A percentile compares a stretch with the other conserved stretches of the same genome.
Evolutionary conservation across 2,888 invertebrate genomes (phyloP).

Genomic region (Agrotis segetum): DNA sequence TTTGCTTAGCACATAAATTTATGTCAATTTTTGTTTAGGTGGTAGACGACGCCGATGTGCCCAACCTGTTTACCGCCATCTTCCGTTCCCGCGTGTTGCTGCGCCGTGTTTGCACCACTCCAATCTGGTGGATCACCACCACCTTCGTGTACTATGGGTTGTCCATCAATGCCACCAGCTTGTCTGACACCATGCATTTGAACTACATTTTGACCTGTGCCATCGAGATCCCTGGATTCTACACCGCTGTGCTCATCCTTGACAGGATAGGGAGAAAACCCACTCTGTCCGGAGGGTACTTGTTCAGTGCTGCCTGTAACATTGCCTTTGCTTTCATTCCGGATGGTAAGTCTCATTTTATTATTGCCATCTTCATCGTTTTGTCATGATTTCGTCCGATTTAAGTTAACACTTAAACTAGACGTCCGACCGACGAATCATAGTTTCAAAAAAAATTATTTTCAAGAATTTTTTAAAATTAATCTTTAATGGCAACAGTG

Average conservation of each 20-base stretch:
- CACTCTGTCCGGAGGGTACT: slow-evolving; percentile 90
- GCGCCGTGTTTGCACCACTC: slow-evolving; percentile 92
- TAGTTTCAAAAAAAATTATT: too few species aligned
- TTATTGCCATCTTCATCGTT: neutral
- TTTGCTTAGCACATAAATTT: neutral
- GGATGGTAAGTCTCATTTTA: slow-evolving; percentile 80
- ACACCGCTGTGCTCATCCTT: slow-evolving; percentile 91
- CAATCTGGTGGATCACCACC: slow-evolving; percentile 95
- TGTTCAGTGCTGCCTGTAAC: slow-evolving; percentile 90
- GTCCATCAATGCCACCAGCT: slow-evolving; percentile 94
- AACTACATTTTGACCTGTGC: slow-evolving; percentile 93
- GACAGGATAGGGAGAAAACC: slow-evolving; percentile 92
- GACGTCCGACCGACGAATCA: too few species aligned
- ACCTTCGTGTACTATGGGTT: slow-evolving; percentile 95
- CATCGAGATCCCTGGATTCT: slow-evolving; percentile 94
- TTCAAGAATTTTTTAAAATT: neutral
- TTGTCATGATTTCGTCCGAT: neutral
- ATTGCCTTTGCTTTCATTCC: slow-evolving; percentile 87
- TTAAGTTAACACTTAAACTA: too few species aligned
- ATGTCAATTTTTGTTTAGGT: slow-evolving; percentile 17
- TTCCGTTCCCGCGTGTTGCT: slow-evolving; percentile 88
- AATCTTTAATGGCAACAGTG: neutral
- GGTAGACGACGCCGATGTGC: slow-evolving; percentile 48
- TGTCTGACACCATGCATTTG: slow-evolving; percentile 94
- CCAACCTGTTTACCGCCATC: slow-evolving; percentile 77